A percentile compares a stretch with the other conserved stretches of the same genome.
phyloP scores from a whole-genome alignment of 2,113 vertebrate species.

The Rhabdomys dilectus region DNA sequence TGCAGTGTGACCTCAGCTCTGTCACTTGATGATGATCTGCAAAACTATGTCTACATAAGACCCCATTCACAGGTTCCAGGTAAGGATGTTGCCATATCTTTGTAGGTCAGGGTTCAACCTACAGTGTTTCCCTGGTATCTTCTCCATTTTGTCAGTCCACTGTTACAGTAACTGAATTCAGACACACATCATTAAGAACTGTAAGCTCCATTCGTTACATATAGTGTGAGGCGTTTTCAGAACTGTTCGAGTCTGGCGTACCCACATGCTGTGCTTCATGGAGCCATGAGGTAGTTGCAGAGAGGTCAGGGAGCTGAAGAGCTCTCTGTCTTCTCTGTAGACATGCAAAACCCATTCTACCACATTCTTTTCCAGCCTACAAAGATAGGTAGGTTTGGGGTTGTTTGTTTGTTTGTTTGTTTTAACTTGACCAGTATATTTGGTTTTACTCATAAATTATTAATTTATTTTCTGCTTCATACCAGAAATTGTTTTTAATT shows the following conservation, averaged over 20 bases:
- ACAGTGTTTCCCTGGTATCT: neutral
- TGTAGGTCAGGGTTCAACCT: neutral
- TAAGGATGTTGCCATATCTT: neutral
- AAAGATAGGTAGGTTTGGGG: neutral
- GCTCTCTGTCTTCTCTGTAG: neutral
- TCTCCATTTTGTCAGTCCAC: neutral
- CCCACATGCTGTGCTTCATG: neutral
- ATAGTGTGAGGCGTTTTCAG: neutral
- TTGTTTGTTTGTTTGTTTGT: neutral
- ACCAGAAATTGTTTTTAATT: constrained; percentile 7
- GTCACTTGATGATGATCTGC: neutral
- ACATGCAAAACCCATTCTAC: neutral
- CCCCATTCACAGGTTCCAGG: neutral
- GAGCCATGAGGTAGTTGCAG: neutral
- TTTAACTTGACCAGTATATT: constrained; percentile 3
- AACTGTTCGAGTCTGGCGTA: neutral
- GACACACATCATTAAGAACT: neutral
- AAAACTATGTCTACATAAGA: neutral
- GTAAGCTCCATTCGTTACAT: neutral
- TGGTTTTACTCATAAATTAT: constrained; percentile 14
- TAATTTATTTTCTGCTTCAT: neutral
- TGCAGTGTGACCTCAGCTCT: neutral
- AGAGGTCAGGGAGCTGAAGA: neutral
- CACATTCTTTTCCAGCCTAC: neutral
- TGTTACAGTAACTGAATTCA: neutral